Percentiles rank a stretch among this genome's conserved stretches.
Evolutionary conservation across 2,888 invertebrate genomes (phyloP).

Genomic region (Agonopterix heracliana): DNA sequence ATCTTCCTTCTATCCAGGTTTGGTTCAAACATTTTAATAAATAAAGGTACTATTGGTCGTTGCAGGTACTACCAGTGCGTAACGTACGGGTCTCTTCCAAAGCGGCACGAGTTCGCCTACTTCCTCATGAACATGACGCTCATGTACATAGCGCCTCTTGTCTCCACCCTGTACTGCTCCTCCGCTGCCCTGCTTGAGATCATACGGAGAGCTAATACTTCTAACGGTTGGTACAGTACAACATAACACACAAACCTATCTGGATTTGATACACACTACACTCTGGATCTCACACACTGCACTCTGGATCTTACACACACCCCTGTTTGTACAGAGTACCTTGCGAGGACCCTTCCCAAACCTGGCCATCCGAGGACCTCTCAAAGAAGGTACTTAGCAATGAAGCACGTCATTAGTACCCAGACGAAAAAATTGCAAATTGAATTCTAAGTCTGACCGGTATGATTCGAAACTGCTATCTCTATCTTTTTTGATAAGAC

Average conservation of each 20-base stretch:
- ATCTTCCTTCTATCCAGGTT: too few species aligned
- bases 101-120: slow-evolving; percentile 86
- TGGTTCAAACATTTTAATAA: too few species aligned
- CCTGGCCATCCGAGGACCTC: too few species aligned
- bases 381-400: too few species aligned
- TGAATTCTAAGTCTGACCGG: too few species aligned
- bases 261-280: neutral
- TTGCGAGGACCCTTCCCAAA: too few species aligned
- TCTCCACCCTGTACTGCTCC: slow-evolving; percentile 92
- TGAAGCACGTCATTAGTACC: too few species aligned
- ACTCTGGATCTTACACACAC: neutral
- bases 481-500: too few species aligned
- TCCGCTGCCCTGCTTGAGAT: slow-evolving; percentile 92
- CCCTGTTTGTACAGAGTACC: too few species aligned
- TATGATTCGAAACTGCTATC: too few species aligned
- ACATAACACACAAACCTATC: too few species aligned
- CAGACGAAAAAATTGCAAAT: too few species aligned
- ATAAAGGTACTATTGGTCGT: slow-evolving; percentile 5
- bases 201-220: slow-evolving; percentile 81
- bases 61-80: slow-evolving; percentile 90
- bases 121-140: slow-evolving; percentile 88
- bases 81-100: slow-evolving; percentile 87
- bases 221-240: slow-evolving; percentile 51
- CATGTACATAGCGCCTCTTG: slow-evolving; percentile 91
- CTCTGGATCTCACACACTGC: slow-evolving; percentile 7